These are phyloP conservation scores for Leptinotarsa texana DNA, from an alignment of 1,140 invertebrate species.

Conservation along the genomic window DNA sequence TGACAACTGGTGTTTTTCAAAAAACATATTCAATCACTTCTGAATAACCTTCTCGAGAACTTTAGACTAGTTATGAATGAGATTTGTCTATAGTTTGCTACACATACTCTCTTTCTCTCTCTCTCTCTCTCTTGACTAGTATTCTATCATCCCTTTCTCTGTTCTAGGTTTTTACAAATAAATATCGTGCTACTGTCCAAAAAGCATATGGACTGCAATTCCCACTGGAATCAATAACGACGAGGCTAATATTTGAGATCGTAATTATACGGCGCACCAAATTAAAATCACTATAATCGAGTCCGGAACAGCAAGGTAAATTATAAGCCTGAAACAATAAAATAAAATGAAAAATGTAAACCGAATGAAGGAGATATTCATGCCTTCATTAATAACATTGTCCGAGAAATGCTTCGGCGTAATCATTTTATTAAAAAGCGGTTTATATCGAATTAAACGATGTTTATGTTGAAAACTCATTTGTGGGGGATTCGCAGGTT, in stretches of 20 bases:
- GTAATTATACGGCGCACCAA: constrained; percentile 10
- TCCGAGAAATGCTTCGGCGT: background rate
- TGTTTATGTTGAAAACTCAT: too few relatives aligned
- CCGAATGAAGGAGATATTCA: background rate
- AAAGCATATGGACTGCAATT: background rate
- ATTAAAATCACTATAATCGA: constrained; percentile 12
- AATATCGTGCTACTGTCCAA: background rate
- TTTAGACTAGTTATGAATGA: too few relatives aligned
- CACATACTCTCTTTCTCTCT: too few relatives aligned
- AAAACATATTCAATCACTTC: too few relatives aligned
- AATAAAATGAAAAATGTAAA: background rate
- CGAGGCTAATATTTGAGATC: background rate
- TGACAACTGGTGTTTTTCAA: too few relatives aligned
- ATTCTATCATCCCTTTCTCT: too few relatives aligned
- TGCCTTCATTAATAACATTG: background rate
- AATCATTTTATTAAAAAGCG: background rate
- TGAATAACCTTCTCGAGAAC: too few relatives aligned
- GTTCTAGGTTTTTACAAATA: background rate
- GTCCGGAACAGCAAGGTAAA: background rate
- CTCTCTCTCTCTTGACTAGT: too few relatives aligned
- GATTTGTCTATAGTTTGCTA: too few relatives aligned
- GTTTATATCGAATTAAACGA: background rate
- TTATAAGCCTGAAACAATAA: background rate
- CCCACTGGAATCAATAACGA: background rate
- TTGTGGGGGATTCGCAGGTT: too few relatives aligned